Evolutionary conservation across 37 sponge, comb jelly and placozoan species (phyloP).

Genomic region (Aphrocallistes beatrix): DNA sequence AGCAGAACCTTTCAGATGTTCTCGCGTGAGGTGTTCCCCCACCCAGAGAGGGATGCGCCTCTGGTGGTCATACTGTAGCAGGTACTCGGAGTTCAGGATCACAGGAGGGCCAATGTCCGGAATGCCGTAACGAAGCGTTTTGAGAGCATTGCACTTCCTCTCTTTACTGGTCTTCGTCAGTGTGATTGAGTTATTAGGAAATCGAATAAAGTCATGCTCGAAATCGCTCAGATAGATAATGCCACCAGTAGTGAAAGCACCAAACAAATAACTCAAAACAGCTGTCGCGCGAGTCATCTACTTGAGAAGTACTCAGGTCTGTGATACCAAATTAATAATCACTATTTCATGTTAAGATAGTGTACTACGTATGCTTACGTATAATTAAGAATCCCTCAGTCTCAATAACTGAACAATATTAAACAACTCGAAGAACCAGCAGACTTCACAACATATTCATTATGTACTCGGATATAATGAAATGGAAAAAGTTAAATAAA

Average conservation of each 20-base stretch:
- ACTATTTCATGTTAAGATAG: too few relatives aligned
- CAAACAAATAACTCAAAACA: not conserved
- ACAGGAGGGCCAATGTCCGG: not conserved
- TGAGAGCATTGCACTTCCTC: not conserved
- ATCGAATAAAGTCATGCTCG: not conserved
- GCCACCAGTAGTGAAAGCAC: not conserved
- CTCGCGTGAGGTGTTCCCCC: conserved; percentile 43
- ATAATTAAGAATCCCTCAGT: too few relatives aligned
- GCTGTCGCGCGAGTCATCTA: not conserved
- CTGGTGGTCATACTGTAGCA: conserved; percentile 44
- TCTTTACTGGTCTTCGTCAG: not conserved
- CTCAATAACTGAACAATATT: too few relatives aligned
- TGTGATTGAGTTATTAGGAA: not conserved
- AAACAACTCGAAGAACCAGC: too few relatives aligned
- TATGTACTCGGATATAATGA: too few relatives aligned
- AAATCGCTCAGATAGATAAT: not conserved
- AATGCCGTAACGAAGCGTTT: not conserved
- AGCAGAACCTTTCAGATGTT: conserved; percentile 29
- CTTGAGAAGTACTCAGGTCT: too few relatives aligned
- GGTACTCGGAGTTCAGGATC: conserved; percentile 27
- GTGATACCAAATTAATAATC: too few relatives aligned
- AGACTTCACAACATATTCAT: too few relatives aligned
- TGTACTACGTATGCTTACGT: too few relatives aligned
- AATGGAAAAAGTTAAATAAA: too few relatives aligned
- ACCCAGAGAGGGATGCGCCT: conserved; percentile 60